Evolutionary conservation across 2,797 vertebrate genomes (phyloP).

Genomic region (Coregonus ussuriensis): DNA sequence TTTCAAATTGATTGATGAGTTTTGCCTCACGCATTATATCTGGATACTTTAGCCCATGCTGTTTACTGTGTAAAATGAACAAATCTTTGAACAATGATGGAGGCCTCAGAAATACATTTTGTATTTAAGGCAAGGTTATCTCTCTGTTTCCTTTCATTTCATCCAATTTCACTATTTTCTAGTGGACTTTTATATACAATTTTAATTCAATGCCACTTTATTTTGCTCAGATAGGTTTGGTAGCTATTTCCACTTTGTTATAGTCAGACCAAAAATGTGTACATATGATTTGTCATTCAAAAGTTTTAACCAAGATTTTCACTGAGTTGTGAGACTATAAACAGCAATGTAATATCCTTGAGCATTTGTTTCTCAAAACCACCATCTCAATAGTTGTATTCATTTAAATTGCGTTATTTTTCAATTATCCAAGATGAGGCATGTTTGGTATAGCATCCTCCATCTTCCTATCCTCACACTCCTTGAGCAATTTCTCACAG

Average conservation of each 20-base stretch:
- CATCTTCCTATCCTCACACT: constrained; percentile 17
- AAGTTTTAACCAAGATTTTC: neutral
- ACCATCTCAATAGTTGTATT: neutral
- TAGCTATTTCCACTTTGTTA: neutral
- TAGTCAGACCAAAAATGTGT: neutral
- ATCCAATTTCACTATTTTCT: neutral
- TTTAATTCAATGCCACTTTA: neutral
- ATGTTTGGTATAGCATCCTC: constrained; percentile 19
- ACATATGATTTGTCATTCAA: neutral
- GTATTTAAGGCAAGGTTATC: neutral
- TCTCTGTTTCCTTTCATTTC: neutral
- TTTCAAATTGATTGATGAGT: constrained; percentile 1
- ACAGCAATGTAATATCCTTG: neutral
- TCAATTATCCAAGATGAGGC: constrained; percentile 11
- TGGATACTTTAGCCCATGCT: neutral
- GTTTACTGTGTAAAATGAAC: neutral
- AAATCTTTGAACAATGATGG: neutral
- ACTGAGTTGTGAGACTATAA: neutral
- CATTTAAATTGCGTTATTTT: neutral
- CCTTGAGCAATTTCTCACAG: constrained; percentile 21
- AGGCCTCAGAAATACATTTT: neutral
- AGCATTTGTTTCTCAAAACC: neutral
- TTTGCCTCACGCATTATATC: constrained; percentile 5
- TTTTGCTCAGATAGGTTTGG: neutral
- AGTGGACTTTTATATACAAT: neutral